Evolutionary conservation across 2,113 vertebrate genomes (phyloP).

Genomic region (Solea solea): DNA sequence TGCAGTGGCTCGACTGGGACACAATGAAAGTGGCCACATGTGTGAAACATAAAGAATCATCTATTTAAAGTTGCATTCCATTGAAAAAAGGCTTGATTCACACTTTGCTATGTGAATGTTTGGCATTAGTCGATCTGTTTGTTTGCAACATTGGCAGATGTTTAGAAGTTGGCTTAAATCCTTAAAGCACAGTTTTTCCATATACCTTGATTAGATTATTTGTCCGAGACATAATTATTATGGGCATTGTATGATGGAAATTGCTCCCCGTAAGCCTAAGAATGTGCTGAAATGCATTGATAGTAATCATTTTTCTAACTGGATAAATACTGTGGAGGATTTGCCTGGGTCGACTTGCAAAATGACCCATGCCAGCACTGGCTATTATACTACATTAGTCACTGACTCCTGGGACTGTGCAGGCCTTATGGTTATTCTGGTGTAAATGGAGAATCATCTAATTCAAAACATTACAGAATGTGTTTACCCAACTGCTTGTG

Average conservation of each 20-base stretch:
- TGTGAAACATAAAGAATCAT: background rate
- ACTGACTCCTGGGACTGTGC: constrained; percentile 52
- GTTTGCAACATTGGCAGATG: background rate
- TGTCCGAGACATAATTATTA: constrained; percentile 2
- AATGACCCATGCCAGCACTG: constrained; percentile 70
- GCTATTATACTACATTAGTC: constrained; percentile 75
- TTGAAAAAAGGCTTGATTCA: background rate
- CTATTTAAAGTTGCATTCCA: background rate
- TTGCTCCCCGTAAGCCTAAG: constrained; percentile 24
- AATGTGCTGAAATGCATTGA: constrained; percentile 40
- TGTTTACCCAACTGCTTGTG: constrained; percentile 34
- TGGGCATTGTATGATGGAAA: constrained; percentile 16
- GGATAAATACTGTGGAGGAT: constrained; percentile 56
- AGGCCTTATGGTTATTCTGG: constrained; percentile 55
- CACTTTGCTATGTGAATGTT: no score
- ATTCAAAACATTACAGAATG: constrained; percentile 52
- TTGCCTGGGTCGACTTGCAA: constrained; percentile 65
- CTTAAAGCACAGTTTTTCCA: background rate
- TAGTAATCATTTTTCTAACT: constrained; percentile 57
- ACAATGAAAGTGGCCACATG: background rate
- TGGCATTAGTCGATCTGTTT: background rate
- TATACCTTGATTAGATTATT: background rate
- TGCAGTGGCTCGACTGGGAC: background rate
- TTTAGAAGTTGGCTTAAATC: background rate
- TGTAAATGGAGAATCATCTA: constrained; percentile 53